These are phyloP conservation scores for Rhimphoctona megacephalus DNA, from an alignment of 2,888 invertebrate genomes.

Conservation along the genomic window DNA sequence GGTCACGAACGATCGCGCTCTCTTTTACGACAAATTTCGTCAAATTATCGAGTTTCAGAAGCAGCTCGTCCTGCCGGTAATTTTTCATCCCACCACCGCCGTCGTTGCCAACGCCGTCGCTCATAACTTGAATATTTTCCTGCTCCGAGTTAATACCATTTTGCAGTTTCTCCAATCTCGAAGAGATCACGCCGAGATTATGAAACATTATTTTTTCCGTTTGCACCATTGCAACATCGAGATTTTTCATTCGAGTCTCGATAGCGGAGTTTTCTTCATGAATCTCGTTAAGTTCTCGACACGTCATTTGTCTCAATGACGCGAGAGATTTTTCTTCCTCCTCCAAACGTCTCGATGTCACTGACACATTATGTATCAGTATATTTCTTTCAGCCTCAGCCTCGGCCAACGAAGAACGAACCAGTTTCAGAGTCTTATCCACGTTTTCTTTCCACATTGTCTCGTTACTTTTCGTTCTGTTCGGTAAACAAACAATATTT, in stretches of 20 bases:
- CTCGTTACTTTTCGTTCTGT: too few relatives aligned
- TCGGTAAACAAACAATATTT: too few relatives aligned
- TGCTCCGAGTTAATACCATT: slow-evolving; percentile 57
- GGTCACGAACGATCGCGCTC: slow-evolving; percentile 80
- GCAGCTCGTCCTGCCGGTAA: slow-evolving; percentile 63
- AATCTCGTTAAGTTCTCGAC: slow-evolving; percentile 68
- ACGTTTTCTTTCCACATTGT: slow-evolving; percentile 69
- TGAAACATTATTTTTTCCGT: slow-evolving; percentile 71
- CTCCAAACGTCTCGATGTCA: too few relatives aligned
- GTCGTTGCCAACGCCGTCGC: too few relatives aligned
- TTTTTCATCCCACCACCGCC: too few relatives aligned
- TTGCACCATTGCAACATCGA: slow-evolving; percentile 71
- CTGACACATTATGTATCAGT: too few relatives aligned
- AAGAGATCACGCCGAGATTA: slow-evolving; percentile 72
- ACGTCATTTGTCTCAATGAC: slow-evolving; percentile 69
- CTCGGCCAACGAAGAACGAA: neutral
- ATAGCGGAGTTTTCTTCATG: slow-evolving; percentile 53
- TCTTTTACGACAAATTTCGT: slow-evolving; percentile 83
- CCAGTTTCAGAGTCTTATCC: slow-evolving; percentile 72
- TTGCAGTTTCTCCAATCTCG: slow-evolving; percentile 71
- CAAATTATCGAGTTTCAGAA: slow-evolving; percentile 60
- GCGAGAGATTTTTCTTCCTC: too few relatives aligned
- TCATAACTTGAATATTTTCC: slow-evolving; percentile 54
- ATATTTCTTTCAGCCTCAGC: neutral
- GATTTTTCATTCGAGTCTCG: slow-evolving; percentile 67